Conservation (phyloP, 2,888 invertebrate genomes). For the Stegana nigrithorax region DNA sequence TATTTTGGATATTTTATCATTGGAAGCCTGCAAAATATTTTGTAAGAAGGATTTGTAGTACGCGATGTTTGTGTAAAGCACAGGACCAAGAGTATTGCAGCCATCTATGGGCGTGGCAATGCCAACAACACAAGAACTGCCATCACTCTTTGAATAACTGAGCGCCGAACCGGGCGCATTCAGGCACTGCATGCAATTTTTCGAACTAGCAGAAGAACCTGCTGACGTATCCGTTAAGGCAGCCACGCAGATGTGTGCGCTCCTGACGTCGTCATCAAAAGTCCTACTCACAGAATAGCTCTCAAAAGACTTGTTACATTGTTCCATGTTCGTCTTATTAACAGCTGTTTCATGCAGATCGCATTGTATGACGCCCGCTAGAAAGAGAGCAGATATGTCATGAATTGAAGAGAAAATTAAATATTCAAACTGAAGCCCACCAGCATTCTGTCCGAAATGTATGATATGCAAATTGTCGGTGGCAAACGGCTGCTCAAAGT, state of each 20-base stretch:
- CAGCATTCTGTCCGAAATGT: no score
- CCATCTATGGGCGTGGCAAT: conserved; percentile 47
- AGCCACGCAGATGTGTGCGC: conserved; percentile 35
- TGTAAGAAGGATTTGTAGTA: neutral
- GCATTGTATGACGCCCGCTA: neutral
- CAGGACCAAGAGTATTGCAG: conserved; percentile 32
- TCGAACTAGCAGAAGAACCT: neutral
- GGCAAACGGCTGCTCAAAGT: neutral
- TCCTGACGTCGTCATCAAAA: neutral
- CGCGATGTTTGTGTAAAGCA: conserved; percentile 28
- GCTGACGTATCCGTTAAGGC: neutral
- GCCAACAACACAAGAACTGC: conserved; percentile 43
- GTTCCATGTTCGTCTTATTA: neutral
- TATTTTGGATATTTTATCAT: no score
- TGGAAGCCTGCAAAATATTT: no score
- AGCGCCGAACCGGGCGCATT: conserved; percentile 40
- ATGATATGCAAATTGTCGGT: no score
- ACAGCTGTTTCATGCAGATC: neutral
- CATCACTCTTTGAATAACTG: conserved; percentile 37
- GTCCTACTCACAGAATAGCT: no score
- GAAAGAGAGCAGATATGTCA: neutral
- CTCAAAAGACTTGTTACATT: neutral
- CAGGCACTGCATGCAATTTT: conserved; percentile 42
- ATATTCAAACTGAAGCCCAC: no score
- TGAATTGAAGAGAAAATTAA: no score